Conservation (phyloP, 37 sponge, comb jelly and placozoan genomes). For the Petrosia ficiformis region DNA sequence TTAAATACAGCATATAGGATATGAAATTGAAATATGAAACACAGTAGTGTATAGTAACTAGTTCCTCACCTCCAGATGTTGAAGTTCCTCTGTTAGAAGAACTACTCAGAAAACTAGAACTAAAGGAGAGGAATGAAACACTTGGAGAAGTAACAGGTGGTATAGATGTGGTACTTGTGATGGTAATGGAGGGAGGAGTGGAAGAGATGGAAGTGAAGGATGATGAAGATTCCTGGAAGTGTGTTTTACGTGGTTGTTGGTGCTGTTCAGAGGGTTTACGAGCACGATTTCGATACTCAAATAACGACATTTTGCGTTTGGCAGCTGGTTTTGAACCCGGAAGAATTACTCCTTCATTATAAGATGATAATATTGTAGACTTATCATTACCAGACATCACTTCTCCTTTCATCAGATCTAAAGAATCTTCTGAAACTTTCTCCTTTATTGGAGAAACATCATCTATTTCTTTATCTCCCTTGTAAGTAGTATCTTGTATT, state of each 20-base stretch:
- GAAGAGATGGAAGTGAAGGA: not conserved
- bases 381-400: no score
- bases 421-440: no score
- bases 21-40: no score
- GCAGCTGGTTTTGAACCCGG: not conserved
- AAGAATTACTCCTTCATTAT: no score
- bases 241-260: conserved; percentile 2
- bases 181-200: conserved; percentile 15
- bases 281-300: conserved; percentile 57
- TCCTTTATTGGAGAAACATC: no score
- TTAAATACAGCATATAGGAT: no score
- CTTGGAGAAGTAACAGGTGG: conserved; percentile 5
- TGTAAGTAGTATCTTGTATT: no score
- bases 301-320: conserved; percentile 27
- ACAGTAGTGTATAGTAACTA: no score
- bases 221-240: not conserved
- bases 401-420: no score
- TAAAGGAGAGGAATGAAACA: conserved; percentile 3
- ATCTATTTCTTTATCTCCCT: not conserved
- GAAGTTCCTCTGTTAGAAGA: no score
- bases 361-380: no score
- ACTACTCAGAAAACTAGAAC: conserved; percentile 9
- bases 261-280: conserved; percentile 29
- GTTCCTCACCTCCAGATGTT: no score
- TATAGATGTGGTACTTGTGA: not conserved